Base-by-base conservation (phyloP, 1,140 invertebrate genomes). In the Bombyx mandarina region DNA sequence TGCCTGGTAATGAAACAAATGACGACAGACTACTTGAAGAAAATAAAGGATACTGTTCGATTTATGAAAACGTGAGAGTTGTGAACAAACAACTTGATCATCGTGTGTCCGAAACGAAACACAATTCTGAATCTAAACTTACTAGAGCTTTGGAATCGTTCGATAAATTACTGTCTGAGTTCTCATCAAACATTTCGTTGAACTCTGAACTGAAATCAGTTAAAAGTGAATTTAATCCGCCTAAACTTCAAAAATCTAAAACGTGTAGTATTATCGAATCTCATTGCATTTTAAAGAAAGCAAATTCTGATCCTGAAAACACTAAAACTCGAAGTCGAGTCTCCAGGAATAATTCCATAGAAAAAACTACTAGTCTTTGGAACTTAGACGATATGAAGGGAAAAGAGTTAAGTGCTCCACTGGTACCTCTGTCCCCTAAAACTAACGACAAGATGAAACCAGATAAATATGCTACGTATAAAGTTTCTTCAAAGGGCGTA, bases 241-340 rank as follows among this genome's bases (percentile, higher is more conserved):
- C 90, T 46, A 88, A 88, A 66, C 69, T 91, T 48, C 89, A 91
- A 63, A 91, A 91, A 75, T 90, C 91, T 5, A 91, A 91, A 73
- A 91, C 90, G 62, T 91, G 90, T 71, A 90, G 89, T 61, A 91
- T 91, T 56, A 91, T 91, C 52, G 90, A 91, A 67, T 91, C 90
- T 2, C 86, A 89, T 64, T 91, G 90, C 69, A 90, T 91, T 58
- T 77, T 91, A 48, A 91, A 91, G 63, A 90, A 90, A 67, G 65
- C 75, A 54, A 79, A 75, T 60, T 86, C 78, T 10, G 77, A 86
- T 61, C 77, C 80, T 1, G 75, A 86, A 58, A 76, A 64, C 53
- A 71, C 75, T 46, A 71, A 65, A 56, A 77, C 60, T 49, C 63
- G 76, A 43, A 80, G 75, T 60, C 78, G 77, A 70, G 75, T 82